Evolutionary conservation across 1,140 invertebrate genomes (phyloP).

Genomic region (Triops longicaudatus): DNA sequence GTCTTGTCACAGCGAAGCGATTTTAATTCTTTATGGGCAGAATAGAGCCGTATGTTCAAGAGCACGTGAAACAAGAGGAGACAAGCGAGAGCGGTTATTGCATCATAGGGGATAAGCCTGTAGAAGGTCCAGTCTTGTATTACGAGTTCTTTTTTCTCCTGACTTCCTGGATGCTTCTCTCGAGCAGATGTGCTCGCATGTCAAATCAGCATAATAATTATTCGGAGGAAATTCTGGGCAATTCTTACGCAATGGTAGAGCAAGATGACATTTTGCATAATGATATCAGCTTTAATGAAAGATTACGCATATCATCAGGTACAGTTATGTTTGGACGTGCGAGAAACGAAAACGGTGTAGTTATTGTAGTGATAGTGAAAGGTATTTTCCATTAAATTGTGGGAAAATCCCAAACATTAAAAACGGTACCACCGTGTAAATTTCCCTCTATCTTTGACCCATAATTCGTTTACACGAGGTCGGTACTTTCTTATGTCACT

Average conservation of each 20-base stretch:
- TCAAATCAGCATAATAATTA: neutral
- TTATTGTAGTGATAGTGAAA: no score
- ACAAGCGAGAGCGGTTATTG: neutral
- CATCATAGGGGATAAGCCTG: neutral
- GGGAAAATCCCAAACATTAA: no score
- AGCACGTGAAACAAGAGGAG: neutral
- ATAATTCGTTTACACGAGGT: no score
- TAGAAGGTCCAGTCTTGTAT: neutral
- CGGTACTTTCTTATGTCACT: no score
- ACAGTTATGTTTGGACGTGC: neutral
- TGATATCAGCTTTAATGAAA: neutral
- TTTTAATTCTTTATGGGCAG: neutral
- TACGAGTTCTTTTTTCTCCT: neutral
- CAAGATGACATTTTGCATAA: neutral
- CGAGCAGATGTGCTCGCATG: neutral
- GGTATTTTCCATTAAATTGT: no score
- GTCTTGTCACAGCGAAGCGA: neutral
- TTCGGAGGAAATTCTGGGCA: neutral
- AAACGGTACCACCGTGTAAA: no score
- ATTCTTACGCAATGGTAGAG: neutral
- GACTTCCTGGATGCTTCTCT: neutral
- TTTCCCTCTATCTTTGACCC: no score
- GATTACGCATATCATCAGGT: neutral
- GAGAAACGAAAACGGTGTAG: no score
- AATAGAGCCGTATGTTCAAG: neutral